Conservation (phyloP, 2,113 vertebrate genomes). For the Eubucco bourcierii region DNA sequence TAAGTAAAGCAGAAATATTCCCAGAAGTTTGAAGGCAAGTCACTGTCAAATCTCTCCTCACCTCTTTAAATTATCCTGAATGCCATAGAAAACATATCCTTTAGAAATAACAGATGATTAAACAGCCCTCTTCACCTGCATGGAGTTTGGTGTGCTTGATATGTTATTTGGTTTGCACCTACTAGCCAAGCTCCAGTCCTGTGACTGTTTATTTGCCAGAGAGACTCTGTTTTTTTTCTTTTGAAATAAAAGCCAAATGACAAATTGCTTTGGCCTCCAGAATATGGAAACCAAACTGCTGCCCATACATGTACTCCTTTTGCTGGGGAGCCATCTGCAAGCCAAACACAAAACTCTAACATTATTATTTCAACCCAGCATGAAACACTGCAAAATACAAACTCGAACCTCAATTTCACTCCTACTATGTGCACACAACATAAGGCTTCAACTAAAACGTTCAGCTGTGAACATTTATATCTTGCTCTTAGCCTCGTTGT, state of each 20-base stretch:
- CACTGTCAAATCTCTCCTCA: not conserved
- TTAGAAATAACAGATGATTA: conserved; percentile 21
- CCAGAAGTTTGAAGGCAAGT: not conserved
- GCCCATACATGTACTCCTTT: not conserved
- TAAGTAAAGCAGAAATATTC: not conserved
- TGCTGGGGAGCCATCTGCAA: not conserved
- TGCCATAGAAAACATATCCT: not conserved
- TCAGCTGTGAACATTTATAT: not conserved
- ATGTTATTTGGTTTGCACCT: not conserved
- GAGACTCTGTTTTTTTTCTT: not conserved
- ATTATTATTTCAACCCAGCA: not conserved
- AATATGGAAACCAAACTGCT: not conserved
- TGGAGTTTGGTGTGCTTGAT: not conserved
- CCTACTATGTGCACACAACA: not conserved
- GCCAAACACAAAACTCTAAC: not conserved
- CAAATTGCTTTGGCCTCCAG: not conserved
- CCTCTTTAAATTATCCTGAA: not conserved
- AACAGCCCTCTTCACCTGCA: not conserved
- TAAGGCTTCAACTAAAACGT: not conserved
- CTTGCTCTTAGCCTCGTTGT: not conserved
- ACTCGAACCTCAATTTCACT: not conserved
- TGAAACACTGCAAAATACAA: conserved; percentile 6
- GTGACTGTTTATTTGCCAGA: conserved; percentile 1
- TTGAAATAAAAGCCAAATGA: conserved; percentile 24
- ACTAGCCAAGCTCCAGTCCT: not conserved